Evolutionary conservation across 2,888 invertebrate genomes (phyloP).

Genomic region (Lithophane socia): DNA sequence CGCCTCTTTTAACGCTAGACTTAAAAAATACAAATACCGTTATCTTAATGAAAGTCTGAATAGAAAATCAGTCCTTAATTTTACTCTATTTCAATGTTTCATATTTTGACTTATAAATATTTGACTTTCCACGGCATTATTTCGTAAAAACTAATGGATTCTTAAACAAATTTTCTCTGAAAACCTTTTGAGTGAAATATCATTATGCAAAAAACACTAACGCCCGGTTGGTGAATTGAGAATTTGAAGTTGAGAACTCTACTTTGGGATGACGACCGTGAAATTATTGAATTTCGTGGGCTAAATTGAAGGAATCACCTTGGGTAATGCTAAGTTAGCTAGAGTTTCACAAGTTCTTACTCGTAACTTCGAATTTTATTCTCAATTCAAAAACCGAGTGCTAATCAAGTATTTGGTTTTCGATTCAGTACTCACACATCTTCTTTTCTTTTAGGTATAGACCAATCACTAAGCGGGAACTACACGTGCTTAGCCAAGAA

Average conservation of each 20-base stretch:
- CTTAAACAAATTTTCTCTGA: background rate
- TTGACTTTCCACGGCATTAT: background rate
- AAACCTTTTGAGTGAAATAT: background rate
- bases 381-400: background rate
- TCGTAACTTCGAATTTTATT: background rate
- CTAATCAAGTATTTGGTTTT: background rate
- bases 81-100: slow-evolving; percentile 12
- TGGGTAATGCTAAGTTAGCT: background rate
- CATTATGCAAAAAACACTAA: background rate
- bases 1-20: background rate
- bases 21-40: background rate
- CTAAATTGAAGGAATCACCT: background rate
- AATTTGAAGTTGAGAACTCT: background rate
- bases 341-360: background rate
- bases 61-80: background rate
- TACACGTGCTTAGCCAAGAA: slow-evolving; percentile 95
- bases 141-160: background rate
- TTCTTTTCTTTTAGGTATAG: slow-evolving; percentile 89
- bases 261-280: background rate
- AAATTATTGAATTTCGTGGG: background rate
- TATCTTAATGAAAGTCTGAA: background rate
- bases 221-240: background rate
- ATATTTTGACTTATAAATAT: slow-evolving; percentile 17
- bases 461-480: slow-evolving; percentile 94
- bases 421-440: background rate